phyloP scores from a whole-genome alignment of 2,888 invertebrate species.

The Nemotelus pantherinus region DNA sequence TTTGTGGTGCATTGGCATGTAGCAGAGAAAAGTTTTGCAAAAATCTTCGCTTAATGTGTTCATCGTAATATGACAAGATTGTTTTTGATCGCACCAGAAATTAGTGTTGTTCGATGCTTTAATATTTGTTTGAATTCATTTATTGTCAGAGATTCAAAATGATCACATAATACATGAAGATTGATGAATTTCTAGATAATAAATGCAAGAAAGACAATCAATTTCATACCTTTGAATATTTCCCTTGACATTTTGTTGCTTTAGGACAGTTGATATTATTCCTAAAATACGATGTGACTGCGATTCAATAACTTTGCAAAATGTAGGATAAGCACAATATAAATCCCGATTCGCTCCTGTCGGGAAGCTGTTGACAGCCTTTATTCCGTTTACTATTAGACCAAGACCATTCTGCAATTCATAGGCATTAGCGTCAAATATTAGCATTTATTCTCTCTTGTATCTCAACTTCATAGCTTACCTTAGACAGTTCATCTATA shows the following conservation, averaged over 20 bases:
- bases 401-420: conserved; percentile 72
- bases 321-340: conserved; percentile 80
- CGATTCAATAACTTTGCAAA: conserved; percentile 72
- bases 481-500: conserved; percentile 28
- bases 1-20: too few relatives aligned
- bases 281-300: conserved; percentile 74
- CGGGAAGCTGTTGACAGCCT: conserved; percentile 77
- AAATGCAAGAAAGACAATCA: too few relatives aligned
- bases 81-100: too few relatives aligned
- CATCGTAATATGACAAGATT: too few relatives aligned
- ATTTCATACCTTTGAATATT: conserved; percentile 66
- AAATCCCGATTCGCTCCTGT: conserved; percentile 75
- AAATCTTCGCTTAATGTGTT: too few relatives aligned
- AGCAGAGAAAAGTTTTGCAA: too few relatives aligned
- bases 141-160: too few relatives aligned
- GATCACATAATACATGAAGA: too few relatives aligned
- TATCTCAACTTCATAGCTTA: neutral
- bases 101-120: too few relatives aligned
- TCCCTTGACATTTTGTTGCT: conserved; percentile 68
- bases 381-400: conserved; percentile 74
- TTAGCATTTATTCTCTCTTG: too few relatives aligned
- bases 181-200: too few relatives aligned
- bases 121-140: too few relatives aligned
- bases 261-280: conserved; percentile 69
- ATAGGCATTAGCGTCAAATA: neutral